Conservation (phyloP, 2,797 vertebrate genomes). For the Esox masquinongy region DNA sequence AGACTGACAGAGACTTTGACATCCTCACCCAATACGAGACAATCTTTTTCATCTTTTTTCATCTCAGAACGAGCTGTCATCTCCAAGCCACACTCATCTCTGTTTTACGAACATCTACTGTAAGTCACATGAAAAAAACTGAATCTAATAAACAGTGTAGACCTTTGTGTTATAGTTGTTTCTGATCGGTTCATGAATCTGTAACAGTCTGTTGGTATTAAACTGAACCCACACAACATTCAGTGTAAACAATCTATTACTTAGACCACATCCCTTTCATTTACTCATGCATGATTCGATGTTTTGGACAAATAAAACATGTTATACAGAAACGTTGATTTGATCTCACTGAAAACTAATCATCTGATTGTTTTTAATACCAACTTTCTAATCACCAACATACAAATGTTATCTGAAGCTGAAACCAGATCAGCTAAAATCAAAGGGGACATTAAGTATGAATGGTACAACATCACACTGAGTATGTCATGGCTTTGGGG, state of each 20-base stretch:
- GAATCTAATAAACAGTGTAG: constrained; percentile 67
- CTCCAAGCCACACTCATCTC: constrained; percentile 61
- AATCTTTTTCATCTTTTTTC: constrained; percentile 48
- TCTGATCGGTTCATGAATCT: not conserved
- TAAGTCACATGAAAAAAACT: constrained; percentile 64
- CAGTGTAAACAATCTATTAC: not conserved
- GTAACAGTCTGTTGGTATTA: too few relatives aligned
- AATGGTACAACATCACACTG: constrained; percentile 43
- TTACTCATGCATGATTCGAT: not conserved
- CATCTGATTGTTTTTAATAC: not conserved
- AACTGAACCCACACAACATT: not conserved
- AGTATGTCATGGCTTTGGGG: constrained; percentile 44
- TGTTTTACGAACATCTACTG: constrained; percentile 63
- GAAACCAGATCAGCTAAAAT: constrained; percentile 2
- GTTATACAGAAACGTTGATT: not conserved
- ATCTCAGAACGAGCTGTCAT: constrained; percentile 49
- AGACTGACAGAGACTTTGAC: constrained; percentile 55
- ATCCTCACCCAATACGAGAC: constrained; percentile 60
- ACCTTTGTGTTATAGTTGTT: constrained; percentile 49
- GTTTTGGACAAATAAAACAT: not conserved
- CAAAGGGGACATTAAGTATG: constrained; percentile 26
- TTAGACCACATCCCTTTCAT: not conserved
- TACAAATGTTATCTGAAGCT: not conserved
- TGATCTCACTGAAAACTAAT: not conserved
- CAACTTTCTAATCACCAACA: not conserved